Evolutionary conservation across 2,797 vertebrate genomes (phyloP).

Genomic region (Rhinatrema bivittatum): DNA sequence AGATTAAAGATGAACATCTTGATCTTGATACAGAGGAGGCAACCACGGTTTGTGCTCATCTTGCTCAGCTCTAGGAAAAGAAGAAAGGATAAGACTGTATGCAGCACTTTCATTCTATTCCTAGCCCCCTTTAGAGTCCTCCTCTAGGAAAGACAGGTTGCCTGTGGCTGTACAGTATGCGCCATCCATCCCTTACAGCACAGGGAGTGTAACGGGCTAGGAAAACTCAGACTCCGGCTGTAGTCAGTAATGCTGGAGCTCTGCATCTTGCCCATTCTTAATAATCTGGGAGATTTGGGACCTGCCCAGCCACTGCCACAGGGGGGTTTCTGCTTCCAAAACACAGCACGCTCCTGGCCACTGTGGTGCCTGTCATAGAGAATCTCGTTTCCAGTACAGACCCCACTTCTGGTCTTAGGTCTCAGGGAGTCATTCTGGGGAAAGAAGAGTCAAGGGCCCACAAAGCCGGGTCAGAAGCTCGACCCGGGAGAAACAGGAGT

Average conservation of each 20-base stretch:
- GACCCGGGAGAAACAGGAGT: too few species aligned
- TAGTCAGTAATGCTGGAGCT: constrained; percentile 13
- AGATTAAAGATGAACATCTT: constrained; percentile 81
- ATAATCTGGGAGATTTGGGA: too few species aligned
- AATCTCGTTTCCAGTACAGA: too few species aligned
- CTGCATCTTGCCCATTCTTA: constrained; percentile 10
- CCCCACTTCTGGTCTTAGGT: too few species aligned
- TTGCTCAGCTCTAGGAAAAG: constrained; percentile 34
- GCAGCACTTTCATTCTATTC: constrained; percentile 13
- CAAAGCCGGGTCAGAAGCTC: too few species aligned
- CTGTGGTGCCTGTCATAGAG: too few species aligned
- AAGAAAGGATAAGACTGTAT: constrained; percentile 10
- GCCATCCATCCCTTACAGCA: constrained; percentile 12
- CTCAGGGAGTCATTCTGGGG: too few species aligned
- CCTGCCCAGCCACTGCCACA: too few species aligned
- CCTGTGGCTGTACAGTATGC: constrained; percentile 11
- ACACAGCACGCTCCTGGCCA: too few species aligned
- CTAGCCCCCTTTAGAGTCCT: too few species aligned
- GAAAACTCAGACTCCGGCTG: constrained; percentile 13
- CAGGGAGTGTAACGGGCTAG: constrained; percentile 1
- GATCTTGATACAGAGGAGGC: constrained; percentile 75
- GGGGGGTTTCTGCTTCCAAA: too few species aligned
- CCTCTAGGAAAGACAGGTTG: constrained; percentile 14
- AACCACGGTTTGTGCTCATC: constrained; percentile 60
- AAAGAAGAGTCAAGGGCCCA: too few species aligned